Base-by-base conservation (phyloP, 2,888 invertebrate species). In the Nineta flava region DNA sequence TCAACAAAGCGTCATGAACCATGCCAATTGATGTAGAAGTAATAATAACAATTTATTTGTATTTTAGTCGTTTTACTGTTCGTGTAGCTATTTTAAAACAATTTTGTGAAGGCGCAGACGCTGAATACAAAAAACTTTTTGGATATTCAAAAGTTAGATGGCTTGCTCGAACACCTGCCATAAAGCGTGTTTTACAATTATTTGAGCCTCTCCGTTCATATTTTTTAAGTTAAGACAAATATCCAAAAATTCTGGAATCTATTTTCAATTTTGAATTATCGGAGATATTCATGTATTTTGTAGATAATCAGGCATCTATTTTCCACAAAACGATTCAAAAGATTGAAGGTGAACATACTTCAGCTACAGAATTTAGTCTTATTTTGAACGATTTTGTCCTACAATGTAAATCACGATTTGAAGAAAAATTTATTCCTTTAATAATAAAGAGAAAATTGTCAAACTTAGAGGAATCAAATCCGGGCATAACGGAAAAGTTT, bases 161-260 rank as follows among this genome's bases (percentile, higher is more conserved):
- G 54, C 53, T 58, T 48, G 55, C 57, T 52, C 48, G 55, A 48
- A 54, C 53, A 35, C 55, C 57, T 49, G 53, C 58, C 12, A 32
- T 58, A 54, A 52, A 56, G 44, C 52, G 55, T 41, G 54, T 57
- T 55, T 49, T 58, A 41, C 51, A 56, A 50, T 53, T 58, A 53
- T 57, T 50, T 57, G 54, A 57, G n/a, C 55, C 55, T 44, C 54
- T 57, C 16, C 52, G 52, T 49, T 58, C 56, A 52, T 56, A 58
- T 55, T 57, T 59, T 55, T 53, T 58, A 54, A 56, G 55, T 46
- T 44, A 56, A 34, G 56, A 57, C 47, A 58, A 57, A 55, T 57
- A 55, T 55, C 58, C 59, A 45, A 55, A 49, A 55, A 53, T 59
- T 51, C 51, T 59, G 50, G 52, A 56, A 46, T 49, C 49, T 44